phyloP scores from a whole-genome alignment of 2,797 vertebrate genomes.

The Phalanger gymnotis region DNA sequence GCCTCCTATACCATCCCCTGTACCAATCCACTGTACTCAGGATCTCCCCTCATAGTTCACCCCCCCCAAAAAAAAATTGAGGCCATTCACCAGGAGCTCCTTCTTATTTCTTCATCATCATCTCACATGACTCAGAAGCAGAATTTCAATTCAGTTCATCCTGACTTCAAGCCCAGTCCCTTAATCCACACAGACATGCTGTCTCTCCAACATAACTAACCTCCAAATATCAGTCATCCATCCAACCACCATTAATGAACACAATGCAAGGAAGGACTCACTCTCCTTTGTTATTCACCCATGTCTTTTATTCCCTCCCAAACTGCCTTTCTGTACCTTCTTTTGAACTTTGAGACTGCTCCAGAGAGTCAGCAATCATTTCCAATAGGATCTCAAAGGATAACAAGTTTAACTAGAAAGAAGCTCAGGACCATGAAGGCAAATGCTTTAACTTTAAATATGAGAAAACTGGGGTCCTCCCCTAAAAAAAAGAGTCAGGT shows the following conservation, averaged over 20 bases:
- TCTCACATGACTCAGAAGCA: not conserved
- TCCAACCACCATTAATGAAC: not conserved
- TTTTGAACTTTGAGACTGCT: not conserved
- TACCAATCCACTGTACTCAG: not conserved
- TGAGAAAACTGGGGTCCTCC: not conserved
- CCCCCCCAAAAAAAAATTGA: not conserved
- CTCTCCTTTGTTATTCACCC: not conserved
- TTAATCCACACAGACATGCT: not conserved
- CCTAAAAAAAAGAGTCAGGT: not conserved
- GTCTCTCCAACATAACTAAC: not conserved
- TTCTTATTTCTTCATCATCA: not conserved
- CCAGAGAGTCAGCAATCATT: not conserved
- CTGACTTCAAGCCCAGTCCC: not conserved
- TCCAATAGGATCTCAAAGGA: not conserved
- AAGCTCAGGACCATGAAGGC: not conserved
- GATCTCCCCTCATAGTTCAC: not conserved
- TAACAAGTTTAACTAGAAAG: not conserved
- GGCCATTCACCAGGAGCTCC: not conserved
- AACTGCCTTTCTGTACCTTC: not conserved
- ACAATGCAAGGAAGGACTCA: not conserved
- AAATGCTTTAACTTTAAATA: not conserved
- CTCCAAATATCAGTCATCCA: not conserved
- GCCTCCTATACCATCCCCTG: not conserved
- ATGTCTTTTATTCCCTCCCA: not conserved
- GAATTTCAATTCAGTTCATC: not conserved